Conservation (phyloP, 1,140 invertebrate genomes). For the Panagrolaimus sp. region DNA sequence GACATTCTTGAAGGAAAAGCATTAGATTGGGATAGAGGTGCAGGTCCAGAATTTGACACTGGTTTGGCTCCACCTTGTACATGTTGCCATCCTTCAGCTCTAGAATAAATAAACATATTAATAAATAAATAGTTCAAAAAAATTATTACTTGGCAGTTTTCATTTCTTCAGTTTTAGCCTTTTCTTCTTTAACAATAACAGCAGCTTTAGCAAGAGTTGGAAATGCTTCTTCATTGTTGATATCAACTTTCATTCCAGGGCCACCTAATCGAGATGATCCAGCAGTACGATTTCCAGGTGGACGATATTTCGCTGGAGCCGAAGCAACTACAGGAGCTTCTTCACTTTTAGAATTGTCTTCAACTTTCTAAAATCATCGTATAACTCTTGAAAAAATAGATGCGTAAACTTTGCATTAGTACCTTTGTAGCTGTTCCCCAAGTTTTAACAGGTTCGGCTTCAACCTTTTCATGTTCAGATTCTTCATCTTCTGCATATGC, state of each 20-base stretch:
- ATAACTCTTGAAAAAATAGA: not conserved
- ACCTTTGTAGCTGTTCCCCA: not conserved
- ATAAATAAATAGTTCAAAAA: no score
- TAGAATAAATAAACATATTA: not conserved
- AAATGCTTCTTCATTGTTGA: slow-evolving; percentile 8
- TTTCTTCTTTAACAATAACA: not conserved
- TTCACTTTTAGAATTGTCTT: not conserved
- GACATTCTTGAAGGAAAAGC: not conserved
- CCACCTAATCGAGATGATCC: not conserved
- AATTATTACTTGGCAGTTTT: not conserved
- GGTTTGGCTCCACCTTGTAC: not conserved
- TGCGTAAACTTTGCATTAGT: not conserved
- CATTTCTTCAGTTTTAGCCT: not conserved
- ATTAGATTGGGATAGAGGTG: no score
- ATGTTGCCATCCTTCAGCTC: not conserved
- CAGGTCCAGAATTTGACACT: not conserved
- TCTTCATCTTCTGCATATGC: not conserved
- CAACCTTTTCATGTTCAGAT: slow-evolving; percentile 4
- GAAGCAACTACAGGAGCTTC: not conserved
- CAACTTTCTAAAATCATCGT: not conserved
- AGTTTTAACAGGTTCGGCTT: not conserved
- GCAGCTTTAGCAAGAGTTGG: not conserved
- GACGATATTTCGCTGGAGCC: not conserved
- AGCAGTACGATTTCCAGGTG: not conserved
- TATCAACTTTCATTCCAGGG: not conserved